These are phyloP conservation scores for Sinosuthora webbiana DNA, from an alignment of 2,113 vertebrate genomes.

Conservation along the genomic window DNA sequence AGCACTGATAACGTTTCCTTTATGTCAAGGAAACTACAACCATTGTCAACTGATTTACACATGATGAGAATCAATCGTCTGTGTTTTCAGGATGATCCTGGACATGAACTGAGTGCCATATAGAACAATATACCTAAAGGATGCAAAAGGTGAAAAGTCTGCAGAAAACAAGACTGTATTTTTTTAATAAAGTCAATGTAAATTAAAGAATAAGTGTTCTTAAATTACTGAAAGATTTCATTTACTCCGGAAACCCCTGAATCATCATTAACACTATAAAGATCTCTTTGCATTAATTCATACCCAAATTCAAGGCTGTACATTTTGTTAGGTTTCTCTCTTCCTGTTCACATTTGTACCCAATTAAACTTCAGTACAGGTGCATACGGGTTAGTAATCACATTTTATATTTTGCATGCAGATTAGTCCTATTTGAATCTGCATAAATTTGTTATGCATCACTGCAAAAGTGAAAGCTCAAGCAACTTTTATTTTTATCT, in stretches of 20 bases:
- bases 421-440: slow-evolving; percentile 74
- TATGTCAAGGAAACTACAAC: neutral
- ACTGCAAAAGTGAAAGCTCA: slow-evolving; percentile 75
- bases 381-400: slow-evolving; percentile 73
- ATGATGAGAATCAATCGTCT: neutral
- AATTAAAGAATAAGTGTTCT: slow-evolving; percentile 32
- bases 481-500: slow-evolving; percentile 83
- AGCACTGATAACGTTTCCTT: neutral
- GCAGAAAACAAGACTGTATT: neutral
- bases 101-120: neutral
- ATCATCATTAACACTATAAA: slow-evolving; percentile 60
- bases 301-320: slow-evolving; percentile 51
- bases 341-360: slow-evolving; percentile 68
- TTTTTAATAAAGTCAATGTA: neutral
- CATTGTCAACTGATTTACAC: neutral
- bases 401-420: slow-evolving; percentile 73
- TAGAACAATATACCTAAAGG: neutral
- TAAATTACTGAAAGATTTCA: slow-evolving; percentile 13
- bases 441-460: slow-evolving; percentile 78
- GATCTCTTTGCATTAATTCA: slow-evolving; percentile 50
- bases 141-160: neutral
- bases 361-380: slow-evolving; percentile 74
- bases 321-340: slow-evolving; percentile 63
- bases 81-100: slow-evolving; percentile 3
- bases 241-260: slow-evolving; percentile 60